phyloP scores from a whole-genome alignment of 2,888 invertebrate species.

The Ischnura elegans region DNA sequence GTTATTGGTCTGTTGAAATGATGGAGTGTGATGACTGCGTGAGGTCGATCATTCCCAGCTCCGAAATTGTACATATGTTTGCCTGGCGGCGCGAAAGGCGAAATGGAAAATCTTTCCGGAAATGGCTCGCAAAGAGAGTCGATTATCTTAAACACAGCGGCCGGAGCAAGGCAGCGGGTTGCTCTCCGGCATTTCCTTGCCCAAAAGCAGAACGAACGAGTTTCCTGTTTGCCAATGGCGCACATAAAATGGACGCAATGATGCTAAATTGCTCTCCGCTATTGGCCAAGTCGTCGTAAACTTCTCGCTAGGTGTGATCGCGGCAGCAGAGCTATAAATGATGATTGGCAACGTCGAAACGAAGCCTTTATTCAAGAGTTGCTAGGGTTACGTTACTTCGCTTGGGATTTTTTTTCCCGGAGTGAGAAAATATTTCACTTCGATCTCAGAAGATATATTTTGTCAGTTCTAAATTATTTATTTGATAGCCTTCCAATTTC shows the following conservation, averaged over 20 bases:
- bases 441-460: not conserved
- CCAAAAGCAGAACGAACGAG: constrained; percentile 61
- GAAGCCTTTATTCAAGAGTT: not conserved
- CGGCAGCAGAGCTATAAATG: not conserved
- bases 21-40: not conserved
- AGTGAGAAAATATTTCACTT: not conserved
- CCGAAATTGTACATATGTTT: not conserved
- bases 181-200: constrained; percentile 54
- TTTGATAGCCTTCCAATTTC: not conserved
- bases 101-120: not conserved
- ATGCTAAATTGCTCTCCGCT: constrained; percentile 9
- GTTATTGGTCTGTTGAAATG: not conserved
- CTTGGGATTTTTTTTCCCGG: not conserved
- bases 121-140: not conserved
- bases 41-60: not conserved
- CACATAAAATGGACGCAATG: constrained; percentile 40
- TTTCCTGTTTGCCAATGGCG: constrained; percentile 49
- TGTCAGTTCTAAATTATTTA: not conserved
- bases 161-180: not conserved
- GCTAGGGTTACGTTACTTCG: not conserved
- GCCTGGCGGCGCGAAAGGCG: not conserved
- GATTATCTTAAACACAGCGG: not conserved
- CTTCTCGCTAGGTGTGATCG: constrained; percentile 25
- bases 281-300: constrained; percentile 39
- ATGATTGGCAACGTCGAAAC: constrained; percentile 7